Base-by-base conservation (phyloP, 2,113 vertebrate genomes). In the Ptilorrhoa leucosticta region DNA sequence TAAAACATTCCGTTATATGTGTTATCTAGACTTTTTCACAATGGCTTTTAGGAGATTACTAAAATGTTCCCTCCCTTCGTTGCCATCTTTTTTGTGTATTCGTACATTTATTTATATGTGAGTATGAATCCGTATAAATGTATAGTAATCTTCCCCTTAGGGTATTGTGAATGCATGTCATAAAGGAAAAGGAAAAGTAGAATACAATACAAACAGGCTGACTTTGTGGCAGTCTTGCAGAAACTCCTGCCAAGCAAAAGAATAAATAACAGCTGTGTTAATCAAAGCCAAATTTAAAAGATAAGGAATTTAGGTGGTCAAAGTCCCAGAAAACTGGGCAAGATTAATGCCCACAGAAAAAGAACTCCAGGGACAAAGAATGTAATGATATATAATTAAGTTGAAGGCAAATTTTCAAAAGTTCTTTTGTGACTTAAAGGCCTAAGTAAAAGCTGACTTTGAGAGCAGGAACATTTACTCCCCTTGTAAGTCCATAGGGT, bases 261-360 rank as follows among this genome's bases (percentile, higher is more conserved):
- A 89, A 45, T 87, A 89, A 94, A 76, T 71, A 94, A 86, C 64
- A 81, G 35, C 37, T 88, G 50, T 90, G 44, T 84, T 96, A 95
- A 95, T 92, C 86, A 93, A 94, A 96, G 56, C 48, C 60, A 90
- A 91, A 72, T 96, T 94, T 70, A 73, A 93, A 93, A 95, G 83
- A 64, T 94, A 96, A 87, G 37, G 10, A 88, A 68, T 95, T 95
- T 90, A 90, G 73, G 94, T 91, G 42, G 40, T 85, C 65, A 92
- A 91, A 93, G 94, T 95, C 47, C 68, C 85, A 94, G 83, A 83
- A 96, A 89, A 90, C 20, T 73, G 42, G 30, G 12, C 30, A 51
- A 75, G 23, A 33, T 75, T 83, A 77, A 56, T 54, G 40, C 20
- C 65, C 56, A 27, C 53, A 87, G 83, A 83, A 84, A 61, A 87